These are phyloP conservation scores for Scaeva pyrastri DNA, from an alignment of 2,888 invertebrate species.

Conservation along the genomic window DNA sequence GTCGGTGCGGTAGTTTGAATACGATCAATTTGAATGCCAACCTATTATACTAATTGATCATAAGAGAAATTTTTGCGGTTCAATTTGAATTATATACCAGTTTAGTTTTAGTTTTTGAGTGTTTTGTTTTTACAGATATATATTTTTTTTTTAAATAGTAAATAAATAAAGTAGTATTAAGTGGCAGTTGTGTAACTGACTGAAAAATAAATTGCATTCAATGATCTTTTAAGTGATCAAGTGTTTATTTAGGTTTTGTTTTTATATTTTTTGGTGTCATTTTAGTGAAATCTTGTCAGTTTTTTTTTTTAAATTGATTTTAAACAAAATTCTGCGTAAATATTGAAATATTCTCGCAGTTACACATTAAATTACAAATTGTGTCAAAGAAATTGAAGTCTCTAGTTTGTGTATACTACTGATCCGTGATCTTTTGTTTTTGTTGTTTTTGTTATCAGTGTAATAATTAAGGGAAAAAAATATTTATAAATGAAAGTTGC, in stretches of 20 bases:
- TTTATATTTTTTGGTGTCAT: neutral
- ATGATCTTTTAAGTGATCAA: slow-evolving; percentile 47
- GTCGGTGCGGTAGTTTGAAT: slow-evolving; percentile 36
- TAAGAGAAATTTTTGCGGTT: slow-evolving; percentile 65
- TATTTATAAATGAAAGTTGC: slow-evolving; percentile 29
- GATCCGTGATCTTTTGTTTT: slow-evolving; percentile 14
- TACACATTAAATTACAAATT: slow-evolving; percentile 28
- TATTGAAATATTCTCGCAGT: slow-evolving; percentile 26
- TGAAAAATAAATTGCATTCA: slow-evolving; percentile 64
- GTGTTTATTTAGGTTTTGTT: slow-evolving; percentile 16
- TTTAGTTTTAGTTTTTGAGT: neutral
- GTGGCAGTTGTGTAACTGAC: slow-evolving; percentile 66
- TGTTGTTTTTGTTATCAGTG: neutral
- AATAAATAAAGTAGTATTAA: slow-evolving; percentile 30
- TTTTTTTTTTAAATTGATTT: slow-evolving; percentile 6
- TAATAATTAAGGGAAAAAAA: slow-evolving; percentile 3
- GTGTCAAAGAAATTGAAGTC: slow-evolving; percentile 72
- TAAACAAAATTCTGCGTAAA: slow-evolving; percentile 25
- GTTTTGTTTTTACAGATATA: slow-evolving; percentile 2
- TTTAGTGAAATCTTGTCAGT: slow-evolving; percentile 8
- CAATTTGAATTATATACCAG: slow-evolving; percentile 47
- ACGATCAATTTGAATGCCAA: slow-evolving; percentile 65
- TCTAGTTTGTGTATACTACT: slow-evolving; percentile 35
- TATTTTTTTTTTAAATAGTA: neutral
- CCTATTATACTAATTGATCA: slow-evolving; percentile 49